Conservation (phyloP, 2,797 vertebrate genomes). For the Pseudochirops cupreus region DNA sequence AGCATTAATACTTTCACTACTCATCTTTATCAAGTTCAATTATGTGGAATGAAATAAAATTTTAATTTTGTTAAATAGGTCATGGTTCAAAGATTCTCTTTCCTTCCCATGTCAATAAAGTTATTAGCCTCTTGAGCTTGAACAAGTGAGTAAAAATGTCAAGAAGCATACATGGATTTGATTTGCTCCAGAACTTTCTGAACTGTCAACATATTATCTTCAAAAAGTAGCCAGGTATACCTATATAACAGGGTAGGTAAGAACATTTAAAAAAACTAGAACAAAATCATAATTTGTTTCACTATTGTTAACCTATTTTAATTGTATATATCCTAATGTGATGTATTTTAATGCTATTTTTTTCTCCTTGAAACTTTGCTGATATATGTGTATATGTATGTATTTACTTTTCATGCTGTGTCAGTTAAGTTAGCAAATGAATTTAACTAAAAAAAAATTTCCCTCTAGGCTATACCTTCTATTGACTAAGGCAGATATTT, state of each 20-base stretch:
- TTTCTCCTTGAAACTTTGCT: not conserved
- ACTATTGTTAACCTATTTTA: not conserved
- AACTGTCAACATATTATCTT: not conserved
- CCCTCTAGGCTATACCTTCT: not conserved
- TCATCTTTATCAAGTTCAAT: conserved; percentile 10
- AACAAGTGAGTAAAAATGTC: conserved; percentile 21
- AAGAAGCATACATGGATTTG: conserved; percentile 9
- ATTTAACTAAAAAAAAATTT: not conserved
- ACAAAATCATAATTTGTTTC: not conserved
- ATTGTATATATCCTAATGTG: not conserved
- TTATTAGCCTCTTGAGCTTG: conserved; percentile 28
- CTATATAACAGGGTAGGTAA: not conserved
- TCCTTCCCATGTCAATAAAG: conserved; percentile 22
- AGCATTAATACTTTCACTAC: conserved; percentile 3
- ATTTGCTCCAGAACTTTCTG: not conserved
- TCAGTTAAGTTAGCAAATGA: not conserved
- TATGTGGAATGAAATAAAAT: not conserved
- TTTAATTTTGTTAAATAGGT: conserved; percentile 39
- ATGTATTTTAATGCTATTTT: not conserved
- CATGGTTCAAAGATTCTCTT: conserved; percentile 23
- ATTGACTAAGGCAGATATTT: not conserved
- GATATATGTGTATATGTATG: not conserved
- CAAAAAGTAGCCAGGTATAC: not conserved
- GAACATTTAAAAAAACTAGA: not conserved
- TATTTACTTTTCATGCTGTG: not conserved